Conservation (phyloP, 2,797 vertebrate species). For the Poeciliopsis turneri region DNA sequence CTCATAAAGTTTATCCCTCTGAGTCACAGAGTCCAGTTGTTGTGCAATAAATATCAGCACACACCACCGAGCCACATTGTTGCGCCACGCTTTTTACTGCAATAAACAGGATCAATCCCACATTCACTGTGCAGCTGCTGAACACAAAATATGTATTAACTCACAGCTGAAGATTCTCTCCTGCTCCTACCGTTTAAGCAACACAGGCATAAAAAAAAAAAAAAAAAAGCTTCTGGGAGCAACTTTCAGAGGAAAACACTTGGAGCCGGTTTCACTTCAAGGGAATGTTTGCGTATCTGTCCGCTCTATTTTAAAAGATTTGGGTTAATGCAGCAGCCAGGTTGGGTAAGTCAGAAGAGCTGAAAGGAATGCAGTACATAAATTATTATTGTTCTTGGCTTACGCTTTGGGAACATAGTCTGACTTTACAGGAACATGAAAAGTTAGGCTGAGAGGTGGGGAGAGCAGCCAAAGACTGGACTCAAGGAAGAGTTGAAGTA, state of each 20-base stretch:
- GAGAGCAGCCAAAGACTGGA: neutral
- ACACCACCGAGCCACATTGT: neutral
- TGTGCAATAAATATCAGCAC: slow-evolving; percentile 14
- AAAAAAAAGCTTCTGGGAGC: neutral
- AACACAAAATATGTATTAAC: slow-evolving; percentile 3
- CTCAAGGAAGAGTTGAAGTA: neutral
- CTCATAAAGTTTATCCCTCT: slow-evolving; percentile 17
- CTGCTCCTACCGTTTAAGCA: neutral
- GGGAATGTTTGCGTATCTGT: neutral
- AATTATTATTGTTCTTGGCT: neutral
- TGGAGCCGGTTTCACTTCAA: neutral
- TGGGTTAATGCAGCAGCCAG: neutral
- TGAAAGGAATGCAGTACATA: neutral
- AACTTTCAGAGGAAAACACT: neutral
- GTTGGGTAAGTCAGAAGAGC: neutral
- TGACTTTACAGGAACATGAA: neutral
- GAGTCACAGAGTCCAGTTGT: slow-evolving; percentile 18
- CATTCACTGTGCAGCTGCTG: neutral
- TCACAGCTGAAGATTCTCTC: neutral
- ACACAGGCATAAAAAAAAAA: neutral
- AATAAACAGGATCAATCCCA: neutral
- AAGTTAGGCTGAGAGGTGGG: neutral
- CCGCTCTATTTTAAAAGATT: neutral
- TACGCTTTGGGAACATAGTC: neutral
- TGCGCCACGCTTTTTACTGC: neutral